Percentiles rank a stretch among this genome's conserved stretches.
Evolutionary conservation across 2,113 vertebrate species (phyloP).

Genomic region (Ptilonorhynchus violaceus): DNA sequence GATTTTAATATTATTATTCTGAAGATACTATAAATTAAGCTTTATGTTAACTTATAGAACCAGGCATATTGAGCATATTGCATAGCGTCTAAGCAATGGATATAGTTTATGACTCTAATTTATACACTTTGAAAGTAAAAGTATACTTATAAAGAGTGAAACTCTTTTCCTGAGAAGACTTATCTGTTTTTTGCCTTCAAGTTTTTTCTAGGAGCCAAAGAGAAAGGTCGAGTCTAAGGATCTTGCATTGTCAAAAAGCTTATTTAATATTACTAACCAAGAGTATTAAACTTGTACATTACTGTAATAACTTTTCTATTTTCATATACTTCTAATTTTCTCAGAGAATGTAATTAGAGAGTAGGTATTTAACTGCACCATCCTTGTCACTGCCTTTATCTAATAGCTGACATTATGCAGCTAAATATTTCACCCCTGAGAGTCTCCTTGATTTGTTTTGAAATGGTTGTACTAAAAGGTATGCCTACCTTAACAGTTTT

Average conservation of each 20-base stretch:
- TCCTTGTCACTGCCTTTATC: neutral
- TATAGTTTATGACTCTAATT: neutral
- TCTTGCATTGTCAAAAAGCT: neutral
- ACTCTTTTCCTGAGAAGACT: neutral
- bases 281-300: neutral
- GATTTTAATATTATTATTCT: neutral
- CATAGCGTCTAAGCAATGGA: neutral
- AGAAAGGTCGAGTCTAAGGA: neutral
- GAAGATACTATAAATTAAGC: neutral
- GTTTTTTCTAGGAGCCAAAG: neutral
- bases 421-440: conserved; percentile 12
- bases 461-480: neutral
- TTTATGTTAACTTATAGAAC: neutral
- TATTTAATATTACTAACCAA: neutral
- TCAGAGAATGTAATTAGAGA: neutral
- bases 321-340: neutral
- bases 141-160: neutral
- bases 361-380: neutral
- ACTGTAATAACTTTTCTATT: neutral
- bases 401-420: neutral
- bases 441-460: neutral
- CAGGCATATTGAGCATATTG: neutral
- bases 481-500: neutral
- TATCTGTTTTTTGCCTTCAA: neutral
- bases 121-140: neutral